Evolutionary conservation across 2,888 invertebrate species (phyloP).

Genomic region (Agrochola circellaris): DNA sequence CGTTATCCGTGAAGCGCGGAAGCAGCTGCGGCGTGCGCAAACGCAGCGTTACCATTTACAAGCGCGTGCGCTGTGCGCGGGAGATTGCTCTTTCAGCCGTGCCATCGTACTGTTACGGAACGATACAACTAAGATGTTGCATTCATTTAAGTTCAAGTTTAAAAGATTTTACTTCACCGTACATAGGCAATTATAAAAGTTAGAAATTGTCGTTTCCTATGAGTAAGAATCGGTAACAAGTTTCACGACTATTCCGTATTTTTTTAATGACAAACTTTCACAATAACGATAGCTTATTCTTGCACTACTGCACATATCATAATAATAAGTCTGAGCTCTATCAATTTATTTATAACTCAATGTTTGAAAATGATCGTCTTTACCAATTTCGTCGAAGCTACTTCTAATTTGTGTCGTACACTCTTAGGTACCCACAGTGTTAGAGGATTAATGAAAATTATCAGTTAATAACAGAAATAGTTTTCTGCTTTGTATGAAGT

Average conservation of each 20-base stretch:
- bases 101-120: constrained; percentile 8
- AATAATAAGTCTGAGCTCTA: too few species aligned
- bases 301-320: too few species aligned
- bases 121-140: constrained; percentile 9
- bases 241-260: too few species aligned
- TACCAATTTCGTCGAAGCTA: background rate
- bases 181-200: background rate
- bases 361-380: background rate
- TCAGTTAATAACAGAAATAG: background rate
- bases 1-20: constrained; percentile 49
- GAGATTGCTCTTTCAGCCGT: constrained; percentile 56
- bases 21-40: constrained; percentile 26
- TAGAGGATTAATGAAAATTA: too few species aligned
- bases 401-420: constrained; percentile 15
- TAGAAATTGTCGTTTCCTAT: background rate
- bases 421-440: background rate
- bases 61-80: constrained; percentile 22
- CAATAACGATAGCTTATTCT: too few species aligned
- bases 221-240: background rate
- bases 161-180: background rate
- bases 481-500: background rate
- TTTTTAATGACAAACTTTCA: too few species aligned
- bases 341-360: background rate
- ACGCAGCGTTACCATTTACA: constrained; percentile 20
- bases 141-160: background rate